Evolutionary conservation across 2,113 vertebrate genomes (phyloP).

Genomic region (Furnarius figulus): DNA sequence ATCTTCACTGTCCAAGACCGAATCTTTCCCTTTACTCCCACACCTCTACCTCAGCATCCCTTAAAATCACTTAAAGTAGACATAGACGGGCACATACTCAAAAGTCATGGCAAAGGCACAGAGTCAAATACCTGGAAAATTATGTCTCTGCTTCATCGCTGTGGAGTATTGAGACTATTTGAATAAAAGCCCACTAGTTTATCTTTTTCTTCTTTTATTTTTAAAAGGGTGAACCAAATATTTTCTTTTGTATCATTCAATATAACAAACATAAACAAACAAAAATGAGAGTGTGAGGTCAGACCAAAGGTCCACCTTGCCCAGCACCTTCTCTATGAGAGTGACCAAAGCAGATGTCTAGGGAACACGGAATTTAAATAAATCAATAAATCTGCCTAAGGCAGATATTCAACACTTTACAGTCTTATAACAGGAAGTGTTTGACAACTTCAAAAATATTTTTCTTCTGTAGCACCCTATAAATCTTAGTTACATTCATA

Average conservation of each 20-base stretch:
- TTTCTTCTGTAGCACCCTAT: slow-evolving; percentile 8
- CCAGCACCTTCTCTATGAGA: background rate
- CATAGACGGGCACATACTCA: background rate
- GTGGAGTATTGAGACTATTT: background rate
- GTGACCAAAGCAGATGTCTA: slow-evolving; percentile 48
- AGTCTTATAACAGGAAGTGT: slow-evolving; percentile 21
- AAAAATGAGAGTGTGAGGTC: background rate
- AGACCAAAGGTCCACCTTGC: background rate
- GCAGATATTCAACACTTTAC: slow-evolving; percentile 44
- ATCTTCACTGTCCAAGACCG: background rate
- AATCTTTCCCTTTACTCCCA: background rate
- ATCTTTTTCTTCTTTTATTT: too few relatives aligned
- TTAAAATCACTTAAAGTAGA: background rate
- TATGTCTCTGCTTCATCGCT: background rate
- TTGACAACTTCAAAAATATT: slow-evolving; percentile 56
- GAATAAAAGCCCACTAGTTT: background rate
- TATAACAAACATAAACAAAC: slow-evolving; percentile 28
- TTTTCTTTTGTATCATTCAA: background rate
- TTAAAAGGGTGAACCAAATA: background rate
- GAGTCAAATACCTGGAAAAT: background rate
- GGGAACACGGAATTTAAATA: slow-evolving; percentile 34
- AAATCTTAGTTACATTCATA: slow-evolving; percentile 14
- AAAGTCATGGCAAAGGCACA: background rate
- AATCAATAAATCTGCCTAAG: slow-evolving; percentile 48
- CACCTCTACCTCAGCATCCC: background rate